These are phyloP conservation scores for Campoplex capitator DNA, from an alignment of 2,888 invertebrate species.

Conservation along the genomic window DNA sequence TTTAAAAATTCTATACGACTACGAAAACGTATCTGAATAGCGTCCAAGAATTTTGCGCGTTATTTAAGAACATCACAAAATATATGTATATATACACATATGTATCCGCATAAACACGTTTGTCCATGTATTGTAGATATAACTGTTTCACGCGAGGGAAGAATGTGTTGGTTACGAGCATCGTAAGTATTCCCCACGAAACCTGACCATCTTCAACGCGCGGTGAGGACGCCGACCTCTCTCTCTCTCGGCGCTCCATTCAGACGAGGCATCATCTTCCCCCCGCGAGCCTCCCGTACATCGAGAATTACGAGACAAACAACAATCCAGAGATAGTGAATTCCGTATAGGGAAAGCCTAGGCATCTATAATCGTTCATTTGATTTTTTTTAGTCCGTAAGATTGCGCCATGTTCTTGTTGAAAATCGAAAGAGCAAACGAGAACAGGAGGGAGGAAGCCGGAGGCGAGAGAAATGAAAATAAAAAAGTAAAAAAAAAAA, in stretches of 20 bases:
- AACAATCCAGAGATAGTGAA: slow-evolving; percentile 48
- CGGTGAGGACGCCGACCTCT: slow-evolving; percentile 57
- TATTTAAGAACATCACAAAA: not conserved
- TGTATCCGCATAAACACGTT: not conserved
- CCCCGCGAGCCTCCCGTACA: slow-evolving; percentile 1
- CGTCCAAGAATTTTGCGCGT: slow-evolving; percentile 6
- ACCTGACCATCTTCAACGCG: slow-evolving; percentile 64
- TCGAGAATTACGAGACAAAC: slow-evolving; percentile 47
- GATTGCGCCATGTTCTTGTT: slow-evolving; percentile 9
- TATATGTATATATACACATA: not conserved
- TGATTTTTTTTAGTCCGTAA: slow-evolving; percentile 8
- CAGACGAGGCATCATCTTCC: slow-evolving; percentile 46
- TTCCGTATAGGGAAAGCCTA: slow-evolving; percentile 41
- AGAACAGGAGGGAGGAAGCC: slow-evolving; percentile 20
- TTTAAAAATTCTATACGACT: not conserved
- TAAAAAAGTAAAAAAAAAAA: slow-evolving; percentile 41
- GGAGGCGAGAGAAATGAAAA: slow-evolving; percentile 16
- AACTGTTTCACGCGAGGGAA: not conserved
- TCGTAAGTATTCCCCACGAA: slow-evolving; percentile 55
- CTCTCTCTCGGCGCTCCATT: slow-evolving; percentile 52
- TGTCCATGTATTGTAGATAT: not conserved
- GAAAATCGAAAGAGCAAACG: slow-evolving; percentile 20
- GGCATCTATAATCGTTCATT: slow-evolving; percentile 19
- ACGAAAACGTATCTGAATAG: slow-evolving; percentile 14
- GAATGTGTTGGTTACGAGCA: slow-evolving; percentile 24